phyloP scores from a whole-genome alignment of 2,113 vertebrate genomes.

The Caretta caretta region DNA sequence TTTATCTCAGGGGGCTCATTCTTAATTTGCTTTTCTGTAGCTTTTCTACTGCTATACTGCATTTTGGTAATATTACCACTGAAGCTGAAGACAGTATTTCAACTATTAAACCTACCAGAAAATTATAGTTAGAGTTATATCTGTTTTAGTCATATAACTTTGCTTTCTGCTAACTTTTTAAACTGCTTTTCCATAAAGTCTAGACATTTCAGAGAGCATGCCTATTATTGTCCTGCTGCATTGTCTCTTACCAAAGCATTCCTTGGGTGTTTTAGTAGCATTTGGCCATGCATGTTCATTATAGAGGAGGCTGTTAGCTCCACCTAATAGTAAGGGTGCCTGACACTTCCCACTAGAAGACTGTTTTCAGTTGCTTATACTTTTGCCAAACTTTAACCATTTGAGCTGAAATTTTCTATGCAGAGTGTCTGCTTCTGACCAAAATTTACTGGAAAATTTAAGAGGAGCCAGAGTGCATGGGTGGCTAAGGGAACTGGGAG shows the following conservation, averaged over 20 bases:
- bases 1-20: constrained; percentile 55
- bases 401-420: constrained; percentile 49
- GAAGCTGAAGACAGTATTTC: constrained; percentile 63
- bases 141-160: constrained; percentile 43
- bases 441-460: constrained; percentile 54
- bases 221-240: not conserved
- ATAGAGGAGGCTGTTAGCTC: constrained; percentile 18
- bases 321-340: not conserved
- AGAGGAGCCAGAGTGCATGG: not conserved
- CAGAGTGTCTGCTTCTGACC: constrained; percentile 25
- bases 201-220: constrained; percentile 40
- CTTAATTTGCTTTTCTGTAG: constrained; percentile 58
- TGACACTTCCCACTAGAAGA: constrained; percentile 28
- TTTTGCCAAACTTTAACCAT: constrained; percentile 37
- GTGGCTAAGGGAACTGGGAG: no score
- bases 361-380: not conserved
- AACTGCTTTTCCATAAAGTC: constrained; percentile 20
- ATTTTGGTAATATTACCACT: constrained; percentile 53
- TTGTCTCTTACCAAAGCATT: constrained; percentile 8
- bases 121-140: constrained; percentile 64
- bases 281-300: constrained; percentile 35
- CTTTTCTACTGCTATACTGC: constrained; percentile 34
- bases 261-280: constrained; percentile 7
- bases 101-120: constrained; percentile 60
- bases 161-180: constrained; percentile 49